Conservation (phyloP, 2,888 invertebrate genomes). For the Hedya salicella region DNA sequence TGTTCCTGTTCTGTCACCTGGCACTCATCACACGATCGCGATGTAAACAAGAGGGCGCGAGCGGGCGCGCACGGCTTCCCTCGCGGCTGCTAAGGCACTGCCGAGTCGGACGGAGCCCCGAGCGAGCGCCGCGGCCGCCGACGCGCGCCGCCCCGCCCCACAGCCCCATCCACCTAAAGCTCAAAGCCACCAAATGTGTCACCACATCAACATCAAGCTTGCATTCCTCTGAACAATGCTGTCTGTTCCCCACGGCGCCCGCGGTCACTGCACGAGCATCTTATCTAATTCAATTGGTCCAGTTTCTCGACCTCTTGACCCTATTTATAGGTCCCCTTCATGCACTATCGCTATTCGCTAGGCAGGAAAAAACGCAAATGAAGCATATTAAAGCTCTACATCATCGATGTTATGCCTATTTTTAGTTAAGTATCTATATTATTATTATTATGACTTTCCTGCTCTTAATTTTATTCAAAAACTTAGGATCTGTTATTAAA, state of each 20-base stretch:
- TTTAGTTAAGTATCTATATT: no score
- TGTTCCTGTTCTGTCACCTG: slow-evolving; percentile 46
- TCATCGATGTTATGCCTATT: neutral
- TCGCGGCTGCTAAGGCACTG: slow-evolving; percentile 42
- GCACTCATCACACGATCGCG: slow-evolving; percentile 32
- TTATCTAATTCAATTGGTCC: slow-evolving; percentile 29
- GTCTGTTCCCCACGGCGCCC: neutral
- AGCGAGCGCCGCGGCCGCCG: slow-evolving; percentile 39
- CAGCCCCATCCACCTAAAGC: slow-evolving; percentile 23
- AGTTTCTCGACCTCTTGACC: slow-evolving; percentile 31
- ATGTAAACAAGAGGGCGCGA: slow-evolving; percentile 43
- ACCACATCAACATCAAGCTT: slow-evolving; percentile 8
- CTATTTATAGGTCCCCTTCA: slow-evolving; percentile 21
- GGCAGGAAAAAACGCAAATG: slow-evolving; percentile 23
- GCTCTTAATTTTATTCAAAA: no score
- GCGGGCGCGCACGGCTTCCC: slow-evolving; percentile 24
- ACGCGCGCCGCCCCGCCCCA: slow-evolving; percentile 41
- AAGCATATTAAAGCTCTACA: slow-evolving; percentile 15
- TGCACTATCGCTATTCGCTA: slow-evolving; percentile 17
- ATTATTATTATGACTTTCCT: no score
- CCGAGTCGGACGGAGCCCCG: slow-evolving; percentile 36
- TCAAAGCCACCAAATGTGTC: slow-evolving; percentile 17
- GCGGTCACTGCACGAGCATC: neutral
- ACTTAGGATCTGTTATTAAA: no score
- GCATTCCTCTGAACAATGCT: slow-evolving; percentile 5